Evolutionary conservation across 2,888 invertebrate genomes (phyloP).

Genomic region (Phengaris arion): DNA sequence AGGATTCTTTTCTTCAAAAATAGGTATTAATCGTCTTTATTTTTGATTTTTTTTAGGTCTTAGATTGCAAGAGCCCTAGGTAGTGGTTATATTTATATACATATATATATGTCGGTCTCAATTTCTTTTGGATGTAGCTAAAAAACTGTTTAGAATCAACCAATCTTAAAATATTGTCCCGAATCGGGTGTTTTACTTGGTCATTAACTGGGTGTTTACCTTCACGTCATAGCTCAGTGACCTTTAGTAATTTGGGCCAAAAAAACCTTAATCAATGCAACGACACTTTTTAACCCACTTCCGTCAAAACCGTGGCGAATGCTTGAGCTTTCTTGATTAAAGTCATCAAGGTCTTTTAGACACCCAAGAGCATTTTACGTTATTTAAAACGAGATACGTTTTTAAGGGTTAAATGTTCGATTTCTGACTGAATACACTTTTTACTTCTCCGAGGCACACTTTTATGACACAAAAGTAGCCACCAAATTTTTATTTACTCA

Average conservation of each 20-base stretch:
- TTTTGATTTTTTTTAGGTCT: too few species aligned
- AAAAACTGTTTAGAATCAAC: neutral
- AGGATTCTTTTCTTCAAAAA: too few species aligned
- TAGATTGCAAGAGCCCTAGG: too few species aligned
- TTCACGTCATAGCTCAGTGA: conserved; percentile 2
- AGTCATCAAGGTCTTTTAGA: neutral
- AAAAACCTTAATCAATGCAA: conserved; percentile 9
- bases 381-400: neutral
- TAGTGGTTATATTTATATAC: too few species aligned
- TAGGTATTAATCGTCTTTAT: too few species aligned
- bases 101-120: too few species aligned
- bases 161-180: neutral
- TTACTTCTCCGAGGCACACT: too few species aligned
- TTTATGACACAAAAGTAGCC: too few species aligned
- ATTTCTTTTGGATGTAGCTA: neutral
- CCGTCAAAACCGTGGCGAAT: conserved; percentile 7
- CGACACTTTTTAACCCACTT: conserved; percentile 3
- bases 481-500: too few species aligned
- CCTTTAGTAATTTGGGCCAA: conserved; percentile 11
- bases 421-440: too few species aligned
- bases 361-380: neutral
- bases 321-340: neutral
- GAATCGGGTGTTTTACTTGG: neutral
- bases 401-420: neutral
- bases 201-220: neutral